Evolutionary conservation across 2,113 vertebrate species (phyloP).

Genomic region (Passer montanus): DNA sequence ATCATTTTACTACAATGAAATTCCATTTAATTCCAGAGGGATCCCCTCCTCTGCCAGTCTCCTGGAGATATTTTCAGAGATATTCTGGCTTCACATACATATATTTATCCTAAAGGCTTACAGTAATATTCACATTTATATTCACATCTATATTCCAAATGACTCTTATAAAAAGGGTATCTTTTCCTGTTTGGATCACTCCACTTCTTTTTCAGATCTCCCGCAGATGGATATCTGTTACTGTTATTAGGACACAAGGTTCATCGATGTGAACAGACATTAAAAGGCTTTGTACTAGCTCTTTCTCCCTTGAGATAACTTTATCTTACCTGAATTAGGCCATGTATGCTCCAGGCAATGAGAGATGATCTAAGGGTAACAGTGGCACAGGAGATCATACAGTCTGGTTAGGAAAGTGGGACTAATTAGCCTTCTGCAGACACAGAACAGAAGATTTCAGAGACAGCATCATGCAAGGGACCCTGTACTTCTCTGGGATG

Average conservation of each 20-base stretch:
- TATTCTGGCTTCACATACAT: background rate
- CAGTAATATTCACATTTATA: background rate
- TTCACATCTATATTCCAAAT: background rate
- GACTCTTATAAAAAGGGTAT: background rate
- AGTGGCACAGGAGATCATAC: background rate
- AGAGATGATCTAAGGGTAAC: background rate
- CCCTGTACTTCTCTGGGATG: background rate
- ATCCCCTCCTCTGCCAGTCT: background rate
- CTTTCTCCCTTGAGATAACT: background rate
- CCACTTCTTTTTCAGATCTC: background rate
- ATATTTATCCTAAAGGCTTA: background rate
- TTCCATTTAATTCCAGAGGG: background rate
- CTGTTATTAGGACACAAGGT: background rate
- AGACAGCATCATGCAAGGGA: background rate
- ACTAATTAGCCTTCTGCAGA: background rate
- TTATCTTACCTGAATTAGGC: background rate
- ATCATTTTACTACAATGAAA: background rate
- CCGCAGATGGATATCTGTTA: background rate
- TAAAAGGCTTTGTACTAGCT: background rate
- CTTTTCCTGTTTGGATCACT: background rate
- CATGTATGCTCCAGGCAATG: background rate
- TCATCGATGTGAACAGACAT: background rate
- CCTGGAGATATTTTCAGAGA: background rate
- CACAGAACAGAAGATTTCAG: background rate
- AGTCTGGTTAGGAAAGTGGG: background rate